Conservation (phyloP, 2,113 vertebrate species). For the Rhombomys opimus region DNA sequence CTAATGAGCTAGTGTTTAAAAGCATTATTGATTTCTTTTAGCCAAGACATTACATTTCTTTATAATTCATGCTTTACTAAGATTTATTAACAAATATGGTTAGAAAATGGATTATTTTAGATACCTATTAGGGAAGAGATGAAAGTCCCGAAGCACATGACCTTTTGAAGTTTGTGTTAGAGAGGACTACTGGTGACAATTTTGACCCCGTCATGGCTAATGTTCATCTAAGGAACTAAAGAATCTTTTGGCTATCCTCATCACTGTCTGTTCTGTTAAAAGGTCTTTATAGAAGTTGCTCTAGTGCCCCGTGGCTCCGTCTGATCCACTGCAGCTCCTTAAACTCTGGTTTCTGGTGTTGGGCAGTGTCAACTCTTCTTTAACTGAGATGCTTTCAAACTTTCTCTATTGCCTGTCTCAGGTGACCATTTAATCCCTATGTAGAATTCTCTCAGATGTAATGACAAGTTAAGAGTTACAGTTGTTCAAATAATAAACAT, state of each 20-base stretch:
- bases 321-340: fast-evolving
- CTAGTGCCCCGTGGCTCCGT: fast-evolving
- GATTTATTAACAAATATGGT: conserved; percentile 76
- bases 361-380: neutral
- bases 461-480: neutral
- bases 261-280: neutral
- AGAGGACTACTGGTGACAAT: neutral
- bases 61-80: conserved; percentile 77
- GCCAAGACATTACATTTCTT: conserved; percentile 71
- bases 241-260: neutral
- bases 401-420: no score
- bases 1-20: conserved; percentile 79
- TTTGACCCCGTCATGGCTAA: neutral
- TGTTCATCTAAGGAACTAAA: neutral
- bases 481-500: neutral
- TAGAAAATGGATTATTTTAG: conserved; percentile 68
- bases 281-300: neutral
- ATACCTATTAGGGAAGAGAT: conserved; percentile 21
- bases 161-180: neutral
- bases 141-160: neutral
- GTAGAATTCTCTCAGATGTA: fast-evolving
- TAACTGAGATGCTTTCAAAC: fast-evolving
- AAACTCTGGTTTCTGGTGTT: fast-evolving
- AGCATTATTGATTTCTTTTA: conserved; percentile 78
- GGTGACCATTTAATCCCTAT: fast-evolving